Conservation (phyloP, 2,113 vertebrate species). For the Tachysurus fulvidraco region DNA sequence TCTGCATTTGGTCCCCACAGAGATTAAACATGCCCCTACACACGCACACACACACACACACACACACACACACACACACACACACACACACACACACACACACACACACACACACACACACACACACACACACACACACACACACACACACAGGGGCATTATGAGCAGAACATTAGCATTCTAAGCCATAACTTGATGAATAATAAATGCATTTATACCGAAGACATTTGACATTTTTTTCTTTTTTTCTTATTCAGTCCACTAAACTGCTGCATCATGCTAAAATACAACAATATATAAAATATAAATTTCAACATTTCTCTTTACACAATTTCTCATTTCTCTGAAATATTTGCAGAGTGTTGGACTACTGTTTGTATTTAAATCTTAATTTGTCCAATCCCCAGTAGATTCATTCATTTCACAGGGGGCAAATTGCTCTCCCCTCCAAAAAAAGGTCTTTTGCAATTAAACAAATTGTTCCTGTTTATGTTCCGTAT, state of each 20-base stretch:
- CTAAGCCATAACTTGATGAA: not conserved
- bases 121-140: not conserved
- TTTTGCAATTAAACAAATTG: conserved; percentile 91
- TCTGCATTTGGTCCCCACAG: not conserved
- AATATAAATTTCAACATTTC: not conserved
- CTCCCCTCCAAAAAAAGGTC: conserved; percentile 58
- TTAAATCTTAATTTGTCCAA: conserved; percentile 91
- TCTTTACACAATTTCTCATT: not conserved
- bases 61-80: too few relatives aligned
- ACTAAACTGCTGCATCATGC: not conserved
- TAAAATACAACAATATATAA: not conserved
- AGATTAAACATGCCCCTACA: not conserved
- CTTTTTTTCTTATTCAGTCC: not conserved
- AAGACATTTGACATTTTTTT: not conserved
- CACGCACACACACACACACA: not conserved
- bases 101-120: not conserved
- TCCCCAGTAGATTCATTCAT: conserved; percentile 92
- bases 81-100: not conserved
- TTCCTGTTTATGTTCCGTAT: conserved; percentile 97
- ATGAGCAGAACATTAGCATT: conserved; percentile 12
- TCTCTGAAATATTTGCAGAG: not conserved
- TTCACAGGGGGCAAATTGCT: conserved; percentile 93
- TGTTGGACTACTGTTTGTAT: conserved; percentile 86
- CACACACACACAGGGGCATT: not conserved
- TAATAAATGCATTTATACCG: not conserved